phyloP scores from a whole-genome alignment of 2,888 invertebrate species.

The Glaucopsyche alexis region DNA sequence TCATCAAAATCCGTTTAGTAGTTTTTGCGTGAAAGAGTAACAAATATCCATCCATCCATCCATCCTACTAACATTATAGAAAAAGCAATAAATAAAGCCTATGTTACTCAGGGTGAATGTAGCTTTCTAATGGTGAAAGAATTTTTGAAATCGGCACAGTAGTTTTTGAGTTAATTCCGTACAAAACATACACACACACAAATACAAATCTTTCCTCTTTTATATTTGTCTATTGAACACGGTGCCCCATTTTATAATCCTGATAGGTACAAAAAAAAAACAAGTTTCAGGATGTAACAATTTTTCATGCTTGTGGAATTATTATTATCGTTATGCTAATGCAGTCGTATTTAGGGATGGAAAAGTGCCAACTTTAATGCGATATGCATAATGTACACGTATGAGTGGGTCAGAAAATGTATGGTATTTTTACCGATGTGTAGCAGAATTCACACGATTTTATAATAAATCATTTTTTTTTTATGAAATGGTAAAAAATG shows the following conservation, averaged over 20 bases:
- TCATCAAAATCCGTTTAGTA: too few relatives aligned
- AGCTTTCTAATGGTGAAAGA: too few relatives aligned
- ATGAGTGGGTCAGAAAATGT: conserved; percentile 35
- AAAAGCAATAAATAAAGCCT: too few relatives aligned
- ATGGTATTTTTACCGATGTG: background rate
- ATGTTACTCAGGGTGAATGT: too few relatives aligned
- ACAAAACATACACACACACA: too few relatives aligned
- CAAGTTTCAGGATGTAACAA: conserved; percentile 17
- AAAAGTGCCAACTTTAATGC: conserved; percentile 60
- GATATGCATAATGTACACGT: conserved; percentile 45
- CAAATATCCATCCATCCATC: too few relatives aligned
- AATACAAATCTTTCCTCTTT: too few relatives aligned
- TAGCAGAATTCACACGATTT: background rate
- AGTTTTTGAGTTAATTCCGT: too few relatives aligned
- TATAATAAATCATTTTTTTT: background rate
- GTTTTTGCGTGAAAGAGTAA: too few relatives aligned
- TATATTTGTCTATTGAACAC: too few relatives aligned
- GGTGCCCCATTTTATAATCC: background rate
- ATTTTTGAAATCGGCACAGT: too few relatives aligned
- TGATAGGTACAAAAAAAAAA: background rate
- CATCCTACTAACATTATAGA: too few relatives aligned
- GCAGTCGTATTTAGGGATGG: conserved; percentile 58
- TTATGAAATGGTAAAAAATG: background rate
- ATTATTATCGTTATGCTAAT: conserved; percentile 53
- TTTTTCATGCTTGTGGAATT: conserved; percentile 44